phyloP scores from a whole-genome alignment of 2,113 vertebrate genomes.

The Saccopteryx bilineata region DNA sequence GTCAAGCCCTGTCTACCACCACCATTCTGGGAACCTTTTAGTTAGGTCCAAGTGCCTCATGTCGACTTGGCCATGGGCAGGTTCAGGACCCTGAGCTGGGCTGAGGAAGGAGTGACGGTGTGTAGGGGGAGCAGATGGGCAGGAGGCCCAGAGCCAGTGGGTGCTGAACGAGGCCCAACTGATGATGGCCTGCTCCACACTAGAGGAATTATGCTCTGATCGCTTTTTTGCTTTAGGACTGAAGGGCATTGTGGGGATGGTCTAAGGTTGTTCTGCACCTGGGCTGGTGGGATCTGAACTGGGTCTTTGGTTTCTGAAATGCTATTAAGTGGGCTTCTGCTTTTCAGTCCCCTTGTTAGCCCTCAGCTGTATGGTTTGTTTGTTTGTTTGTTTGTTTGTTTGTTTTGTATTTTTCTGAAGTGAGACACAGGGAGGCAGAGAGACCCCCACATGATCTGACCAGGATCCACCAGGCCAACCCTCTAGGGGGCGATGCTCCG shows the following conservation, averaged over 20 bases:
- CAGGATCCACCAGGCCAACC: too few relatives aligned
- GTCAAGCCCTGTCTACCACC: not conserved
- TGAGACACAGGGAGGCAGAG: too few relatives aligned
- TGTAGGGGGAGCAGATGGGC: too few relatives aligned
- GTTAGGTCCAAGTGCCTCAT: slow-evolving; percentile 17
- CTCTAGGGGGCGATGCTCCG: too few relatives aligned
- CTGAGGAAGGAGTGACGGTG: not conserved
- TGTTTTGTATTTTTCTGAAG: too few relatives aligned
- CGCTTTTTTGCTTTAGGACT: not conserved
- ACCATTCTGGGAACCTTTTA: not conserved
- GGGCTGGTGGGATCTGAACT: not conserved
- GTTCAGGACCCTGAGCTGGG: not conserved
- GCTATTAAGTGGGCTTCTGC: not conserved
- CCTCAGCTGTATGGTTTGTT: not conserved
- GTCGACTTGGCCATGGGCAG: not conserved
- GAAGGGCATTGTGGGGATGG: not conserved
- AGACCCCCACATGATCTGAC: too few relatives aligned
- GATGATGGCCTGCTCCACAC: not conserved
- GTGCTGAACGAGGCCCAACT: not conserved
- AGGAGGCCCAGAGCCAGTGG: not conserved
- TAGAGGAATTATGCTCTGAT: not conserved
- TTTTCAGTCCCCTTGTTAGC: not conserved
- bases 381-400: too few relatives aligned
- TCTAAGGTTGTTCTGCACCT: not conserved
- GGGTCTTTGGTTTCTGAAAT: slow-evolving; percentile 4